Conservation (phyloP, 2,888 invertebrate species). For the Sthenelais limicola region DNA sequence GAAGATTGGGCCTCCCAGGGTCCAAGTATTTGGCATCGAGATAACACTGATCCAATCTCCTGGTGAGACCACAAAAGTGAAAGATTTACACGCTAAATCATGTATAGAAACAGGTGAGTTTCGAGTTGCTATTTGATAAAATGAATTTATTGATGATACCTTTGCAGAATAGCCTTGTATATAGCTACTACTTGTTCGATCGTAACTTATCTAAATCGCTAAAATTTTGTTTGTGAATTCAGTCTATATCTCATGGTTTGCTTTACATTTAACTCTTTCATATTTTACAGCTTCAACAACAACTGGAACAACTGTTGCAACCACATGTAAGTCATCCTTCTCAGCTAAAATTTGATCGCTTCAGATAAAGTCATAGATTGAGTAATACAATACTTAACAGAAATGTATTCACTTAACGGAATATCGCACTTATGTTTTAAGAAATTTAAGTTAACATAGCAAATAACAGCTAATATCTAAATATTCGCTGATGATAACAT, state of each 20-base stretch:
- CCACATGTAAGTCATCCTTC: background rate
- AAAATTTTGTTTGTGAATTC: too few species aligned
- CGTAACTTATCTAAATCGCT: too few species aligned
- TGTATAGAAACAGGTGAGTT: constrained; percentile 25
- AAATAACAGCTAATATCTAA: too few species aligned
- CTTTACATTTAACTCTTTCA: background rate
- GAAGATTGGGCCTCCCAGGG: background rate
- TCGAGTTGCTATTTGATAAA: background rate
- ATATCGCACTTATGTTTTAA: too few species aligned
- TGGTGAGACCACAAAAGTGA: constrained; percentile 1
- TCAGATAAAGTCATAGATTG: too few species aligned
- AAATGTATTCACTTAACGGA: too few species aligned
- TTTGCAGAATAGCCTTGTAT: too few species aligned
- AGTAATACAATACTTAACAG: too few species aligned
- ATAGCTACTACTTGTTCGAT: too few species aligned
- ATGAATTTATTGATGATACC: background rate
- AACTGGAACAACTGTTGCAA: background rate
- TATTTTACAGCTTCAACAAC: background rate
- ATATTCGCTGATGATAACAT: too few species aligned
- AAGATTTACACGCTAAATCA: constrained; percentile 17
- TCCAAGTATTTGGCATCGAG: background rate
- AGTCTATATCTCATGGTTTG: background rate
- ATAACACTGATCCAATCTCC: background rate
- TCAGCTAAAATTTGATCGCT: too few species aligned
- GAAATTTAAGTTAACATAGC: too few species aligned